Evolutionary conservation across 2,797 vertebrate species (phyloP), one percentile per base, ranked within the genome.

Genomic region (Cryptoblepharus egeriae): DNA sequence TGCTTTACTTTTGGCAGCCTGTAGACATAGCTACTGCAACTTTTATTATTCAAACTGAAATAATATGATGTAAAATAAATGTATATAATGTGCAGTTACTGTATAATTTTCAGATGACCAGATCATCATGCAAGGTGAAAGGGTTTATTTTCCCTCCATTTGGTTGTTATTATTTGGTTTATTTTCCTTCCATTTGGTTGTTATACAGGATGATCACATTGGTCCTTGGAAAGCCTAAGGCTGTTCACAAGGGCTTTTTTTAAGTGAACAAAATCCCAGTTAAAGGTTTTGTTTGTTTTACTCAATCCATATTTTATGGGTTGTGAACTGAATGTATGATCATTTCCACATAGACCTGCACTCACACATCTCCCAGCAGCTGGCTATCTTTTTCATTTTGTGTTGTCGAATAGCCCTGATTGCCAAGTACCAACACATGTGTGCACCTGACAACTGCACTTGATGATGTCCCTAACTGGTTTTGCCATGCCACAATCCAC

Each of bases 1-100:
- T 91, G 91, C 88, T 92, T 93, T 88, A 90, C 84, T 92, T 93
- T 89, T 92, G 93, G 90, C 84, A 89, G 93, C 91, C 93, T 94
- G 55, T 93, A 94, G 92, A 90, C 80, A 88, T 61, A 94, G 91
- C 89, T 93, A 89, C 45, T 87, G 87, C 88, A 91, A 91, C 89
- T 93, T 85, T 93, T 89, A 91, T 74, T 93, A 92, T 75, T 87
- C 58, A 63, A 92, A 90, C 92, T 95, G 64, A 75, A 57, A 77
- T 75, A 12, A 52, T 67, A 81, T 32, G 68, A 73, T 84, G 82
- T 75, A 79, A 37, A 74, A 84, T 75, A 68, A 79, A 75, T 84
- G 81, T 75, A 90, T 20, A 85, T 55, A 91, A 81, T 49, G 57
- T 61, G 72, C 75, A 86, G 71, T 91, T 87, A 68, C 82, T 94